Percentiles rank a stretch among this genome's conserved stretches.
Conservation (phyloP, 1,140 invertebrate species). For the Laupala kohalensis region DNA sequence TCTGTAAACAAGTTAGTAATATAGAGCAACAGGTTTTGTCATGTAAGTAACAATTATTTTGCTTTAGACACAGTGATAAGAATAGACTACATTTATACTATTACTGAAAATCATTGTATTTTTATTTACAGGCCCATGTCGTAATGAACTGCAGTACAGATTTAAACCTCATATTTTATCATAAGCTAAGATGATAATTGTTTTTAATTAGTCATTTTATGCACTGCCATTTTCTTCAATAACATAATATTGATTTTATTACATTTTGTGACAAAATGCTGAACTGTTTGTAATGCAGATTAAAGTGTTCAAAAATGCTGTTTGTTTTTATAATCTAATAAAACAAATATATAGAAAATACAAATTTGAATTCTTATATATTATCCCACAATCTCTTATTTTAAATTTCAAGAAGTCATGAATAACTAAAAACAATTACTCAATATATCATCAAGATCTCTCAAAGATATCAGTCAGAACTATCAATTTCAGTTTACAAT, state of each 20-base stretch:
- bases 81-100: background rate
- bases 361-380: too few relatives aligned
- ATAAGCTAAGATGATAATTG: background rate
- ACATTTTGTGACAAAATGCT: too few relatives aligned
- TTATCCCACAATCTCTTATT: too few relatives aligned
- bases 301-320: too few relatives aligned
- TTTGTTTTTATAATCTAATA: too few relatives aligned
- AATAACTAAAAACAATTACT: too few relatives aligned
- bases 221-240: background rate
- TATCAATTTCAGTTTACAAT: too few relatives aligned
- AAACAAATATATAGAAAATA: too few relatives aligned
- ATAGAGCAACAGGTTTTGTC: background rate
- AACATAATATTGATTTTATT: background rate
- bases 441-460: too few relatives aligned
- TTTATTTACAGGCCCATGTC: background rate
- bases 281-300: too few relatives aligned
- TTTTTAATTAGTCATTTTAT: background rate
- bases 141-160: background rate
- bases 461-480: too few relatives aligned
- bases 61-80: background rate
- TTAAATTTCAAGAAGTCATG: too few relatives aligned
- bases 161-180: background rate
- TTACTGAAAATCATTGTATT: background rate
- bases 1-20: background rate
- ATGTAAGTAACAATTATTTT: background rate